Evolutionary conservation across 2,888 invertebrate genomes (phyloP), one percentile per base, ranked within the genome.

Genomic region (Buathra laborator): DNA sequence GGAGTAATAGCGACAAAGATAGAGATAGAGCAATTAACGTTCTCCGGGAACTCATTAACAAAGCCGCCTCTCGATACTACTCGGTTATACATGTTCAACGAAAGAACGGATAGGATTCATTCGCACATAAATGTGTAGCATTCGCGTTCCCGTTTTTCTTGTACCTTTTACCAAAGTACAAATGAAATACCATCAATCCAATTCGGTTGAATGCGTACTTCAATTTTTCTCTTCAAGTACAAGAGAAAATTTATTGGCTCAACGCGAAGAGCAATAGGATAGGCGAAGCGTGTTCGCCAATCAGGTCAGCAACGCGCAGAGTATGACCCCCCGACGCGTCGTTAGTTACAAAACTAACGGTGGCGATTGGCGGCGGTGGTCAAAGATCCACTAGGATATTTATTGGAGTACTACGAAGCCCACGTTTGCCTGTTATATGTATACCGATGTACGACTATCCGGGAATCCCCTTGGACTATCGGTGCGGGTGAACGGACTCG

Each of bases 291-390:
- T 14, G 19, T 48, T 37, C 37, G 53, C 68, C 66, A 44, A 71
- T 37, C 70, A 71, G 53, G 9, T 59, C 59, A 43, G 62, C 62
- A 44, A 53, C 6, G 6, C 37, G 9, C 37, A 37, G 48, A 70
- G 78, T 53, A 66, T 14, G 64, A 71, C n/a, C 81, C 77, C 78
- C 76, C 16, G 76, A 81, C 77, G 84, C 59, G 77, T 84, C 77
- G 76, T 84, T 81, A 81, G 81, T 84, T 75, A 74, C 84, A 72
- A 70, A 84, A 77, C 68, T 77, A 81, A 81, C 81, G 78, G 68
- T 72, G 59, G 80, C 70, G 48, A 48, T 48, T 7, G 14, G 53
- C 51, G 43, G 44, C 62, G 24, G 74, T 56, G 59, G 76, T 51
- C 71, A 46, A 84, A 74, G 84, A 84, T 84, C 74, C 78, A 78